Percentiles rank a stretch among this genome's conserved stretches.
Evolutionary conservation across 2,888 invertebrate genomes (phyloP).

Genomic region (Stenodera caucasica): DNA sequence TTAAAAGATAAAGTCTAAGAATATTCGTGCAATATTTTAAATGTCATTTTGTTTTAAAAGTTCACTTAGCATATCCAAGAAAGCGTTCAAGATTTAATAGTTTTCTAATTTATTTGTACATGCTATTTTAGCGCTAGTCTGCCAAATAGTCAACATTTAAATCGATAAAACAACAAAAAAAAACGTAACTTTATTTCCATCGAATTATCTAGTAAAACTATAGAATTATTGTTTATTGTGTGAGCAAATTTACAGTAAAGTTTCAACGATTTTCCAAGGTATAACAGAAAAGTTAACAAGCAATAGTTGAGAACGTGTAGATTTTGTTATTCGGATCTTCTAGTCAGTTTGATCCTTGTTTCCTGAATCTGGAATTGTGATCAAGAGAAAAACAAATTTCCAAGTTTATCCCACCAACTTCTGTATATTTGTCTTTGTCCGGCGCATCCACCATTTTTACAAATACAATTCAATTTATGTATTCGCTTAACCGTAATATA

Average conservation of each 20-base stretch:
- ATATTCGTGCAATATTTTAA: slow-evolving; percentile 4
- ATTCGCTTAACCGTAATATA: too few species aligned
- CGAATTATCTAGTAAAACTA: background rate
- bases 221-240: background rate
- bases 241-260: background rate
- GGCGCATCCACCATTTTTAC: slow-evolving; percentile 8
- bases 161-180: too few species aligned
- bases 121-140: background rate
- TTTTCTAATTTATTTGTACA: background rate
- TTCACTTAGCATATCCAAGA: background rate
- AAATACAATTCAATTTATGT: too few species aligned
- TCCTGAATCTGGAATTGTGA: background rate
- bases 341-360: slow-evolving; percentile 6
- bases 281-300: background rate
- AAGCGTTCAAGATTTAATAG: background rate
- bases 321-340: slow-evolving; percentile 1
- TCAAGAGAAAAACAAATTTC: slow-evolving; percentile 1
- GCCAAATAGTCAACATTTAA: background rate
- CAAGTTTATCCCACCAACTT: background rate
- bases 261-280: background rate
- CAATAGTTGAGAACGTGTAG: background rate
- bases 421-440: background rate
- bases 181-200: too few species aligned
- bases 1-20: slow-evolving; percentile 1
- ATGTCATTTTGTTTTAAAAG: slow-evolving; percentile 5